These are phyloP conservation scores for Heliconius melpomene DNA, from an alignment of 1,140 invertebrate species.

Conservation along the genomic window DNA sequence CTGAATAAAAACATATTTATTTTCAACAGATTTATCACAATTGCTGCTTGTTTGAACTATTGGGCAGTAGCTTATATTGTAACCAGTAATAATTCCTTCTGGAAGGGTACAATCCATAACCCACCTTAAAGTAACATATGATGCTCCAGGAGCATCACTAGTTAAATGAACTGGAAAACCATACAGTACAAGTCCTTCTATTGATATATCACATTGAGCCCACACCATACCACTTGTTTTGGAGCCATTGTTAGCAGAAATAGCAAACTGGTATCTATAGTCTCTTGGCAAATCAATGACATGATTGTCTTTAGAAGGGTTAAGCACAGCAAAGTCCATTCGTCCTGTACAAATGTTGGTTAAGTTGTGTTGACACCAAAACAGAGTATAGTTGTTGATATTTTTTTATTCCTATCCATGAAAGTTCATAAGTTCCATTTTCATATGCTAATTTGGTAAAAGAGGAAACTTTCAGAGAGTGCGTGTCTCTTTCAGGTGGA, in stretches of 20 bases:
- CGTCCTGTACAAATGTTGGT: slow-evolving; percentile 65
- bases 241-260: slow-evolving; percentile 84
- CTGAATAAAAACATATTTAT: slow-evolving; percentile 61
- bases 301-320: slow-evolving; percentile 60
- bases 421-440: slow-evolving; percentile 85
- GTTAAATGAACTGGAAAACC: slow-evolving; percentile 84
- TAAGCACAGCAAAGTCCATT: slow-evolving; percentile 65
- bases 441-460: slow-evolving; percentile 85
- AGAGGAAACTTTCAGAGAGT: slow-evolving; percentile 83
- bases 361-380: slow-evolving; percentile 84
- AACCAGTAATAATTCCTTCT: slow-evolving; percentile 84
- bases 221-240: slow-evolving; percentile 89
- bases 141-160: slow-evolving; percentile 81
- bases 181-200: slow-evolving; percentile 85
- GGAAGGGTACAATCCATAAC: slow-evolving; percentile 86
- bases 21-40: slow-evolving; percentile 66
- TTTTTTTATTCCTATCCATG: slow-evolving; percentile 83
- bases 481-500: slow-evolving; percentile 81
- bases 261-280: slow-evolving; percentile 83
- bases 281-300: slow-evolving; percentile 68
- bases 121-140: slow-evolving; percentile 86
- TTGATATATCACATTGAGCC: slow-evolving; percentile 88
- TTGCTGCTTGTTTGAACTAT: slow-evolving; percentile 78
- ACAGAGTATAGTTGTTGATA: slow-evolving; percentile 85
- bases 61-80: slow-evolving; percentile 86